These are phyloP conservation scores for Polietes domitor DNA, from an alignment of 2,888 invertebrate genomes.

Conservation along the genomic window DNA sequence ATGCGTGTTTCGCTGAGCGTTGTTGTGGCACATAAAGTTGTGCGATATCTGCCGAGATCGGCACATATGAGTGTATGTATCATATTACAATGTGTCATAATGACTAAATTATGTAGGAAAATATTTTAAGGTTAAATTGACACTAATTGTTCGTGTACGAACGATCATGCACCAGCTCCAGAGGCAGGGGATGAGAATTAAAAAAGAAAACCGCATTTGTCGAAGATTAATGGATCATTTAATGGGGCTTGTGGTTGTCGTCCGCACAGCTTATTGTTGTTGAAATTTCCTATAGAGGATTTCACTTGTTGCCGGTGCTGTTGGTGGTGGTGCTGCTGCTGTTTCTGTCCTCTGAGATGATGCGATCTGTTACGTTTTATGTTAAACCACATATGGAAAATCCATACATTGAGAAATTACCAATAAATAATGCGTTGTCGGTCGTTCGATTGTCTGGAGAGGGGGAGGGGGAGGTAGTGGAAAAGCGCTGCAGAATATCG, in stretches of 20 bases:
- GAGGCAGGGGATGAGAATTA: background rate
- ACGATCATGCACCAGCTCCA: background rate
- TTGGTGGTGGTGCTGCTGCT: conserved; percentile 19
- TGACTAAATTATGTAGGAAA: conserved; percentile 35
- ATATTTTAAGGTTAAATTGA: conserved; percentile 24
- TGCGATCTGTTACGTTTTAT: conserved; percentile 17
- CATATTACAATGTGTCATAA: conserved; percentile 50
- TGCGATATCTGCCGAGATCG: too few relatives aligned
- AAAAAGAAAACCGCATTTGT: conserved; percentile 2
- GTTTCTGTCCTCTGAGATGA: background rate
- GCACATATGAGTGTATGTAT: background rate
- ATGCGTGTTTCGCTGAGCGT: background rate
- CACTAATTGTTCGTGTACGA: conserved; percentile 14
- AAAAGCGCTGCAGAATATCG: background rate
- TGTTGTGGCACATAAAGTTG: background rate
- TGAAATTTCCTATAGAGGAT: background rate
- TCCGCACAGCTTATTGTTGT: background rate
- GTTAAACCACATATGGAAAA: conserved; percentile 26
- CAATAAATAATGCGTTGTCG: conserved; percentile 47
- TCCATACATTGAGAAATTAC: conserved; percentile 25
- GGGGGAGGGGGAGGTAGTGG: background rate
- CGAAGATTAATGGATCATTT: conserved; percentile 43
- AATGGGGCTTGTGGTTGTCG: conserved; percentile 39
- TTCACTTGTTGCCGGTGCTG: background rate
- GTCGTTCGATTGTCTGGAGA: background rate